Percentiles rank a stretch among this genome's conserved stretches.
phyloP scores from a whole-genome alignment of 2,113 vertebrate species.

The Oostethus manadensis region DNA sequence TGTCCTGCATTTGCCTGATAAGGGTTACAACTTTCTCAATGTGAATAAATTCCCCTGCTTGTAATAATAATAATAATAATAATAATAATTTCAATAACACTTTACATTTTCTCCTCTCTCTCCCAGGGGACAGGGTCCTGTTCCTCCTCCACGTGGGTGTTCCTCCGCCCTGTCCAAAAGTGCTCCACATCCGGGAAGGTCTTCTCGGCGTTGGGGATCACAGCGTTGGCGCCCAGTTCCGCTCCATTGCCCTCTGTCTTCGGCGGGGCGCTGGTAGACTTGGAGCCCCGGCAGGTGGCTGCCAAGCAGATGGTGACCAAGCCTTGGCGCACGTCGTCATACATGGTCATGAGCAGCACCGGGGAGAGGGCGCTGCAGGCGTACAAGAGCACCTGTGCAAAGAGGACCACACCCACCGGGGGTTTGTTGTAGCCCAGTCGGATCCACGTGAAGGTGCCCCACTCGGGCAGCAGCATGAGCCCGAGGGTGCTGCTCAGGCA shows the following conservation, averaged over 20 bases:
- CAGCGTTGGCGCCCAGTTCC: constrained; percentile 47
- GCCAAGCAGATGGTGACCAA: constrained; percentile 48
- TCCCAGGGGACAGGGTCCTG: constrained; percentile 79
- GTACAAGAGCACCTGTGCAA: constrained; percentile 68
- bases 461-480: constrained; percentile 73
- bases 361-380: constrained; percentile 66
- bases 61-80: no score
- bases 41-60: no score
- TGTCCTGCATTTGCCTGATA: no score
- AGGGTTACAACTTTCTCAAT: no score
- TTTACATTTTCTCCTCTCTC: constrained; percentile 58
- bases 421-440: constrained; percentile 58
- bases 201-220: constrained; percentile 36
- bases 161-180: constrained; percentile 75
- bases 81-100: not conserved
- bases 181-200: constrained; percentile 74
- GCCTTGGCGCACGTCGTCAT: constrained; percentile 69
- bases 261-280: constrained; percentile 14
- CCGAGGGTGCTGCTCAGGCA: constrained; percentile 65
- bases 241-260: constrained; percentile 52
- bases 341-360: constrained; percentile 64
- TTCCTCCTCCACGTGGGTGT: constrained; percentile 63
- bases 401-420: constrained; percentile 58
- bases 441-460: constrained; percentile 73
- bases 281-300: constrained; percentile 47